Evolutionary conservation across 2,113 vertebrate genomes (phyloP).

Genomic region (Nerophis lumbriciformis): DNA sequence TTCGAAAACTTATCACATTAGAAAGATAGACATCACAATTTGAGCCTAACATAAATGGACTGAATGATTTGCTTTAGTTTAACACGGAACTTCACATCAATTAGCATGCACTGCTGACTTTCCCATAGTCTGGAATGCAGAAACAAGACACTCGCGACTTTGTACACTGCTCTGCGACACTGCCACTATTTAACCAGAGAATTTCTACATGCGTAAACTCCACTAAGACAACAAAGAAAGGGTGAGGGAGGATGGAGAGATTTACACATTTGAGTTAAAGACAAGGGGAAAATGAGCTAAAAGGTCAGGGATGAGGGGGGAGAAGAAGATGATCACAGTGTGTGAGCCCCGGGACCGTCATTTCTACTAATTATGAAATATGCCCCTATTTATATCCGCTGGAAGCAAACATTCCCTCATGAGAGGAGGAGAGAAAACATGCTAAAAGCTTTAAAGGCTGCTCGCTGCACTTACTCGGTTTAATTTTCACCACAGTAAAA

Average conservation of each 20-base stretch:
- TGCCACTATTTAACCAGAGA: constrained; percentile 47
- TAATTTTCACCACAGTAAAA: constrained; percentile 46
- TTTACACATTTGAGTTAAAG: constrained; percentile 12
- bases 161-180: constrained; percentile 35
- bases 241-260: constrained; percentile 9
- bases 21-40: constrained; percentile 48
- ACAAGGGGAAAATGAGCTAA: constrained; percentile 29
- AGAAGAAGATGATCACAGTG: constrained; percentile 60
- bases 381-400: constrained; percentile 69
- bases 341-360: constrained; percentile 57
- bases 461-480: constrained; percentile 44
- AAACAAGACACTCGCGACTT: constrained; percentile 42
- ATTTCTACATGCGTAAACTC: constrained; percentile 19
- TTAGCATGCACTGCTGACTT: constrained; percentile 43
- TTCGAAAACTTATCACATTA: constrained; percentile 51
- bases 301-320: constrained; percentile 56
- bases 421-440: constrained; percentile 67
- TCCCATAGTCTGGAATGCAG: constrained; percentile 59
- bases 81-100: constrained; percentile 37
- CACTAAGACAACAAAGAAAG: constrained; percentile 20
- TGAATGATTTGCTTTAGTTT: constrained; percentile 56
- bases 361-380: constrained; percentile 72
- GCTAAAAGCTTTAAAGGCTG: constrained; percentile 56
- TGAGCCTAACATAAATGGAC: constrained; percentile 48
- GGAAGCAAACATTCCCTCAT: constrained; percentile 53